Percentiles rank a stretch among this genome's conserved stretches.
These are phyloP conservation scores for Amblyjoppa proteus DNA, from an alignment of 2,888 invertebrate genomes.

Conservation along the genomic window DNA sequence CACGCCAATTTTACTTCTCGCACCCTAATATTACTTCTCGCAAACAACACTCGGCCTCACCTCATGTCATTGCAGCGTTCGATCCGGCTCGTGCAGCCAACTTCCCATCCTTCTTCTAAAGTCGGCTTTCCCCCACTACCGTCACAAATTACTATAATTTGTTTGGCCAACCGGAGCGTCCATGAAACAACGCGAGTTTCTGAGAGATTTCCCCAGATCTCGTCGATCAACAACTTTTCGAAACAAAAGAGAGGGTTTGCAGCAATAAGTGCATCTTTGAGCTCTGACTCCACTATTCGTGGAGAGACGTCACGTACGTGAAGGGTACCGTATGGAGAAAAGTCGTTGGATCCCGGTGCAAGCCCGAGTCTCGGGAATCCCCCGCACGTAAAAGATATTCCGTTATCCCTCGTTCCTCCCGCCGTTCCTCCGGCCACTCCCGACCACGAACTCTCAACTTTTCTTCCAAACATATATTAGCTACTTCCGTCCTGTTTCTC, in stretches of 20 bases:
- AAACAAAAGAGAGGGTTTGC: neutral
- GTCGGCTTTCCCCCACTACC: too few species aligned
- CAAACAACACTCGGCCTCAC: too few species aligned
- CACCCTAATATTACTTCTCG: too few species aligned
- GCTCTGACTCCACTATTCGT: neutral
- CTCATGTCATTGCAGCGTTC: too few species aligned
- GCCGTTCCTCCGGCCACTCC: neutral
- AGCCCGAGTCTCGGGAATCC: neutral
- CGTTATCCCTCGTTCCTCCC: neutral
- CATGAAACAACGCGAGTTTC: neutral
- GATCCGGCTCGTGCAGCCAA: too few species aligned
- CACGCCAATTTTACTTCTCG: too few species aligned
- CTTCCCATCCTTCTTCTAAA: too few species aligned
- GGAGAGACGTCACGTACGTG: neutral
- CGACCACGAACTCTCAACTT: slow-evolving; percentile 5
- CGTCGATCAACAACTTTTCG: neutral
- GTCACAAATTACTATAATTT: neutral
- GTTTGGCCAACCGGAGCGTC: neutral
- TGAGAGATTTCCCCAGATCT: neutral
- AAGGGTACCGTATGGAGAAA: neutral
- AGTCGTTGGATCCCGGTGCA: slow-evolving; percentile 2
- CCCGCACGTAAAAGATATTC: slow-evolving; percentile 15
- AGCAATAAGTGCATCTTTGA: neutral
- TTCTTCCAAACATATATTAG: slow-evolving; percentile 16
- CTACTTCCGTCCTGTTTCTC: neutral